These are phyloP conservation scores for Rotaria sp. DNA, from an alignment of 2,888 invertebrate genomes.

Conservation along the genomic window DNA sequence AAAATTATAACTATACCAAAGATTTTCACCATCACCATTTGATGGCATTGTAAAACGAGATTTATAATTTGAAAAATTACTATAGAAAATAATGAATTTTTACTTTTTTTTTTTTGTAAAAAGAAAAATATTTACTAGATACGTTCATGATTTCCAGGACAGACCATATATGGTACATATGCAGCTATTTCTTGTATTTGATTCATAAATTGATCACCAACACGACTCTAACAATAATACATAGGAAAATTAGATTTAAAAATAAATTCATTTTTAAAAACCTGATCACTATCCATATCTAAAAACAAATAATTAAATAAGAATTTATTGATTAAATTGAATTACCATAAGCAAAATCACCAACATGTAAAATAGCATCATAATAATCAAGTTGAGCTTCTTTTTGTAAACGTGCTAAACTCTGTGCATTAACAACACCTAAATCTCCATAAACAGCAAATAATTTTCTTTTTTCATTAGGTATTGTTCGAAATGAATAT, in stretches of 20 bases:
- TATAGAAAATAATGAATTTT: constrained; percentile 53
- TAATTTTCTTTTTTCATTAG: constrained; percentile 43
- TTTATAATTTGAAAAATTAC: constrained; percentile 89
- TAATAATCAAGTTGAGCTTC: constrained; percentile 73
- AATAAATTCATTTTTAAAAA: not conserved
- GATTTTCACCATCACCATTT: constrained; percentile 45
- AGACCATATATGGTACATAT: constrained; percentile 73
- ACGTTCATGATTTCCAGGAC: constrained; percentile 83
- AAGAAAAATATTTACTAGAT: constrained; percentile 65
- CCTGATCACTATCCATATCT: constrained; percentile 15
- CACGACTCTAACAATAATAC: constrained; percentile 59
- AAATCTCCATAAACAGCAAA: constrained; percentile 84
- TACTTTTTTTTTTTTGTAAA: not conserved
- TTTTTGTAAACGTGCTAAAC: constrained; percentile 72
- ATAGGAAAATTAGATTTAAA: not conserved
- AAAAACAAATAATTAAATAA: not conserved
- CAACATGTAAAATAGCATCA: constrained; percentile 77
- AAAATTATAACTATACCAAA: constrained; percentile 50
- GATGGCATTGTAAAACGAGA: constrained; percentile 81
- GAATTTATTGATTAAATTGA: not conserved
- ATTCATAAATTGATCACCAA: constrained; percentile 86
- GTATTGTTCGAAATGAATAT: constrained; percentile 61
- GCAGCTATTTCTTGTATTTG: constrained; percentile 82
- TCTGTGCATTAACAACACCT: constrained; percentile 83
- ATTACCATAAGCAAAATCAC: constrained; percentile 44